A percentile compares a stretch with the other conserved stretches of the same genome.
Conservation (phyloP, 1,140 invertebrate genomes). For the Chlorops oryzae region DNA sequence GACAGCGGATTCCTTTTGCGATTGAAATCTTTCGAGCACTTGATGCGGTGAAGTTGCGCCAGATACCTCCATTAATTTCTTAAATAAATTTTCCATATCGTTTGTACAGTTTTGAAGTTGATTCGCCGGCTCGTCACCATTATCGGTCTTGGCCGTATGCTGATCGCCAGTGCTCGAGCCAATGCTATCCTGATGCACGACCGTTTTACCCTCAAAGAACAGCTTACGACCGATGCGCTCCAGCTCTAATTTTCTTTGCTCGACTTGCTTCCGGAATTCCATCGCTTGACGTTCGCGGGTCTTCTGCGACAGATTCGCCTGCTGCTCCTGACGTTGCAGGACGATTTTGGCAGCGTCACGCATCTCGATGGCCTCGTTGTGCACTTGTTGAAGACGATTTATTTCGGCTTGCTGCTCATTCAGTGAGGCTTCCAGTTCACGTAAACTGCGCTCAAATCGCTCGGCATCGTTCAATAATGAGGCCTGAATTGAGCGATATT, state of each 20-base stretch:
- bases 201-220: conserved; percentile 52
- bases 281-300: conserved; percentile 58
- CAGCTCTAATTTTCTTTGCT: conserved; percentile 60
- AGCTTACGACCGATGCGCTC: conserved; percentile 66
- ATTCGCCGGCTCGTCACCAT: conserved; percentile 44
- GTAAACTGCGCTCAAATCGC: conserved; percentile 65
- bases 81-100: conserved; percentile 62
- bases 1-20: conserved; percentile 63
- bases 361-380: conserved; percentile 64
- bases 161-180: conserved; percentile 50
- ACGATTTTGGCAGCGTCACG: conserved; percentile 60
- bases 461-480: conserved; percentile 64
- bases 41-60: conserved; percentile 67
- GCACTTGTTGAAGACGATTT: conserved; percentile 52
- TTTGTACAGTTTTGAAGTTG: conserved; percentile 43
- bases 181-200: conserved; percentile 53
- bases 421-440: conserved; percentile 60
- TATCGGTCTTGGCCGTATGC: conserved; percentile 49
- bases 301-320: conserved; percentile 57
- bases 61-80: conserved; percentile 65
- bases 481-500: conserved; percentile 64
- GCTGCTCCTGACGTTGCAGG: conserved; percentile 60
- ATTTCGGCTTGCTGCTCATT: conserved; percentile 65
- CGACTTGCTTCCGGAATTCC: conserved; percentile 60
- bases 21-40: conserved; percentile 65